phyloP scores from a whole-genome alignment of 2,797 vertebrate species.

The Tympanoctomys barrerae region DNA sequence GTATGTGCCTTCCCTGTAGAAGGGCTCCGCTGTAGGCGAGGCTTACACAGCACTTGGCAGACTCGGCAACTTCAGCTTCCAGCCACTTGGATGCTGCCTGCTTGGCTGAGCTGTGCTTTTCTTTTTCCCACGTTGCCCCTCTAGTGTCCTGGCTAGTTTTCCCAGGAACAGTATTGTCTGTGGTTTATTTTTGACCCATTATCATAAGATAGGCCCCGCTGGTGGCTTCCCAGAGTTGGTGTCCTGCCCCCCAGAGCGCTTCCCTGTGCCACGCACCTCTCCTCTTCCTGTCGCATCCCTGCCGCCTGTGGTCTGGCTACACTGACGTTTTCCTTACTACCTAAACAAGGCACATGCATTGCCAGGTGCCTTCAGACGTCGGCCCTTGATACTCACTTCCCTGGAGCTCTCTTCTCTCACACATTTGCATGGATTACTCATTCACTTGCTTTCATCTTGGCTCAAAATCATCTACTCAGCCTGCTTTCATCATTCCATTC shows the following conservation, averaged over 20 bases:
- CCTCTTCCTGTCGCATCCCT: background rate
- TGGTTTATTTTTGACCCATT: background rate
- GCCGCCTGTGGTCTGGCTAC: background rate
- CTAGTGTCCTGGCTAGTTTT: background rate
- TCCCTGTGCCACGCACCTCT: background rate
- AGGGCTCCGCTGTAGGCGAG: constrained; percentile 12
- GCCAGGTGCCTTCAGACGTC: background rate
- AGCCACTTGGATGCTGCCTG: background rate
- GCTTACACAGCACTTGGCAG: background rate
- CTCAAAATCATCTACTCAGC: background rate
- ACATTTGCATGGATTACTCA: constrained; percentile 11
- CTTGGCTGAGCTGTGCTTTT: background rate
- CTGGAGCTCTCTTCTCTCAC: background rate
- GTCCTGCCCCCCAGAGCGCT: background rate
- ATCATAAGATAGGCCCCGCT: background rate
- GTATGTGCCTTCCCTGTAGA: background rate
- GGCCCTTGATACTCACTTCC: background rate
- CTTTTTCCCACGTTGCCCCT: background rate
- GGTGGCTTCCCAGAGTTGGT: background rate
- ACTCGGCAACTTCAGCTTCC: background rate
- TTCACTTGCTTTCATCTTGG: constrained; percentile 16
- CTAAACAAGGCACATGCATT: background rate
- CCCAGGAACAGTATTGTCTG: background rate
- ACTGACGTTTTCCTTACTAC: constrained; percentile 7
- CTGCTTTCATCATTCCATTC: background rate